Conservation (phyloP, 2,113 vertebrate genomes). For the Chaenogobius annularis region DNA sequence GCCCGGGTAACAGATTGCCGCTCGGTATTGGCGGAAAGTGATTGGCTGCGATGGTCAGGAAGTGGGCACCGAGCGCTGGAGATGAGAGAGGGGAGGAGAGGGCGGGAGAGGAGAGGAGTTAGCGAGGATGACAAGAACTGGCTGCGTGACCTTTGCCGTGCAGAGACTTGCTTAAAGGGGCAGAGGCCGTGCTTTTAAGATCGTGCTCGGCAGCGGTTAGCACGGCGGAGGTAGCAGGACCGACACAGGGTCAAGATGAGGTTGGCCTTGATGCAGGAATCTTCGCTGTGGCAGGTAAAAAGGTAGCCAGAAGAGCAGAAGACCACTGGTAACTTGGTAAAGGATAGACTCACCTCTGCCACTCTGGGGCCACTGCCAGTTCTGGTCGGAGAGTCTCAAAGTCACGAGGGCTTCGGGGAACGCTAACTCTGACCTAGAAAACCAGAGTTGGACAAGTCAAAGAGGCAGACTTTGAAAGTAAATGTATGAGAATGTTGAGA, state of each 20-base stretch:
- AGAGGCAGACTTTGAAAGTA: not conserved
- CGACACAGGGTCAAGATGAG: constrained; percentile 69
- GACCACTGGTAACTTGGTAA: constrained; percentile 49
- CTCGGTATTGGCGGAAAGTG: constrained; percentile 90
- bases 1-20: constrained; percentile 98
- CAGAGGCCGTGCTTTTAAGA: constrained; percentile 68
- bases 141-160: constrained; percentile 78
- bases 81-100: constrained; percentile 31
- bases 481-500: not conserved
- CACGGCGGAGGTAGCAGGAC: constrained; percentile 50
- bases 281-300: constrained; percentile 37
- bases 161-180: constrained; percentile 74
- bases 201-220: constrained; percentile 71
- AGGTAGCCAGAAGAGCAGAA: constrained; percentile 62
- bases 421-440: constrained; percentile 35
- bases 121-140: constrained; percentile 77
- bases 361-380: constrained; percentile 44
- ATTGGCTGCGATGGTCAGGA: constrained; percentile 93
- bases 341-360: constrained; percentile 49
- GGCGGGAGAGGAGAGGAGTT: constrained; percentile 48
- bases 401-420: constrained; percentile 52
- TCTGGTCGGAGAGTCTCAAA: constrained; percentile 53
- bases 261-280: constrained; percentile 50
- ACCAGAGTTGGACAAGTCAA: constrained; percentile 7
- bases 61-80: constrained; percentile 82